These are phyloP conservation scores for Clarias pachynema DNA, from an alignment of 2,797 vertebrate genomes.

Conservation along the genomic window DNA sequence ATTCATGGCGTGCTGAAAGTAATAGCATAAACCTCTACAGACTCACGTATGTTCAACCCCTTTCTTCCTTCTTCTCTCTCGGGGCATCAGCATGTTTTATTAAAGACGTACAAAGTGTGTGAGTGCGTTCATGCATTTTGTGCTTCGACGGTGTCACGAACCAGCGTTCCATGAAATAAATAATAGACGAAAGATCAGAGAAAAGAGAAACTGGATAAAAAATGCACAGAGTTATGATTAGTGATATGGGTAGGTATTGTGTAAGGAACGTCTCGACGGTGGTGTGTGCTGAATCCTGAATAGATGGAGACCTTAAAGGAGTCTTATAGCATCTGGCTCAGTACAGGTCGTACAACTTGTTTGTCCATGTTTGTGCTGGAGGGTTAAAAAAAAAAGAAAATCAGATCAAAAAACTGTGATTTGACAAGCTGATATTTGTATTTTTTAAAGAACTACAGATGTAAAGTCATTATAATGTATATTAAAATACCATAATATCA, in stretches of 20 bases:
- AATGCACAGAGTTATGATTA: not conserved
- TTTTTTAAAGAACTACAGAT: not conserved
- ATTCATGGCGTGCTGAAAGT: not conserved
- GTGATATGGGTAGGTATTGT: no score
- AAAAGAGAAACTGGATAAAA: not conserved
- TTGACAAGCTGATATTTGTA: no score
- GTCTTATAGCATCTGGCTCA: not conserved
- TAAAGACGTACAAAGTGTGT: not conserved
- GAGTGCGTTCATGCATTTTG: not conserved
- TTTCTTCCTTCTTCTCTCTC: not conserved
- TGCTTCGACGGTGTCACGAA: not conserved
- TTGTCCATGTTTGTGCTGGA: not conserved
- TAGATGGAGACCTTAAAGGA: not conserved
- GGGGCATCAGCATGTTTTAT: constrained; percentile 1
- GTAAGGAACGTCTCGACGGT: not conserved
- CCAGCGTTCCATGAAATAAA: not conserved
- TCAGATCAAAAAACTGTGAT: not conserved
- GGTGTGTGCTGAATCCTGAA: not conserved
- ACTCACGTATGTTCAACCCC: not conserved
- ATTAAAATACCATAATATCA: not conserved
- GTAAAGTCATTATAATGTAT: not conserved
- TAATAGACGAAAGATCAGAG: not conserved
- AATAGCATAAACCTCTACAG: not conserved
- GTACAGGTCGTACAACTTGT: not conserved
- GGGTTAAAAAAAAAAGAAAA: not conserved